phyloP scores from a whole-genome alignment of 2,113 vertebrate species.

The Sporophila hypoxantha region DNA sequence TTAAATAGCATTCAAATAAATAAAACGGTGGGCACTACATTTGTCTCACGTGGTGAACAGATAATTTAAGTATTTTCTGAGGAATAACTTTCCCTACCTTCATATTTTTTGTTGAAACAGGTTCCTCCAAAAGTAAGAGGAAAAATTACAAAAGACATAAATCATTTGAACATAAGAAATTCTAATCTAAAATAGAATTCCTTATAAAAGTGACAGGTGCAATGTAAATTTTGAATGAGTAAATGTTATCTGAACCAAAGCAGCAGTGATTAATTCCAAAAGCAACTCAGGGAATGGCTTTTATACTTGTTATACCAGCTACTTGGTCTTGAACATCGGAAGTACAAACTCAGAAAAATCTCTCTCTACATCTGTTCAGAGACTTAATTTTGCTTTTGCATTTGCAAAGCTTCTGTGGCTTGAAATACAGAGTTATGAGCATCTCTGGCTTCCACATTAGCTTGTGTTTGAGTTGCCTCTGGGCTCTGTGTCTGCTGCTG shows the following conservation, averaged over 20 bases:
- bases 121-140: background rate
- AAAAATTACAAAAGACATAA: constrained; percentile 19
- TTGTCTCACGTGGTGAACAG: background rate
- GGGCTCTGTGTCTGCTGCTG: background rate
- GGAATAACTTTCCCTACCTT: background rate
- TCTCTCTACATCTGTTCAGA: background rate
- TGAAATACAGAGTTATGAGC: background rate
- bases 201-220: background rate
- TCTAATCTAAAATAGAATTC: constrained; percentile 14
- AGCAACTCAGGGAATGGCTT: background rate
- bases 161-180: background rate
- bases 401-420: background rate
- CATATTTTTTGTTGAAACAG: background rate
- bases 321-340: background rate
- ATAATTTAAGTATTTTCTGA: background rate
- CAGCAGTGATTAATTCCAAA: background rate
- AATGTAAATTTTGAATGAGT: constrained; percentile 11
- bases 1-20: background rate
- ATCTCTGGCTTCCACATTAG: background rate
- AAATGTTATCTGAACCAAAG: background rate
- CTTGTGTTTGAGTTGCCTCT: background rate
- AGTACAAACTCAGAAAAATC: constrained; percentile 13
- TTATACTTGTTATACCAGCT: background rate
- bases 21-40: background rate
- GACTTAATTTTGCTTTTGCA: background rate